phyloP scores from a whole-genome alignment of 1,140 invertebrate genomes.

The Drosophila sturtevanti region DNA sequence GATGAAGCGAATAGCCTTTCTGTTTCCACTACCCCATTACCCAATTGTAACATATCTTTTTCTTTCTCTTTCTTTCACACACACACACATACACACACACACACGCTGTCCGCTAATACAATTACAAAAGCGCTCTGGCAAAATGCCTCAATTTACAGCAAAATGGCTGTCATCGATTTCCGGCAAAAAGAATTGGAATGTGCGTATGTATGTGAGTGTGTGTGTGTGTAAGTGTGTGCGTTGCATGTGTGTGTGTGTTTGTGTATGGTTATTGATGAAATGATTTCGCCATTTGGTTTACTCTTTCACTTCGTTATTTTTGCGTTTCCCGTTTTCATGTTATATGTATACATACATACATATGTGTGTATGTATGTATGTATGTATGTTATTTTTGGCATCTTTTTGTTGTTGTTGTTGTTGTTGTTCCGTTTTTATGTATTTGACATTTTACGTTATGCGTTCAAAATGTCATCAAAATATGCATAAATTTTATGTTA shows the following conservation, averaged over 20 bases:
- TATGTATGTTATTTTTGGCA: no score
- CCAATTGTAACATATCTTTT: not conserved
- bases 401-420: conserved; percentile 10
- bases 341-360: not conserved
- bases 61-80: not conserved
- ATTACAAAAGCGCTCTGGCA: conserved; percentile 67
- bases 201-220: conserved; percentile 24
- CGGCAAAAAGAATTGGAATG: conserved; percentile 34
- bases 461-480: conserved; percentile 72
- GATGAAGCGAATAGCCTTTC: conserved; percentile 32
- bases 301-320: conserved; percentile 49
- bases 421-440: conserved; percentile 72
- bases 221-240: conserved; percentile 16
- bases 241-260: not conserved
- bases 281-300: conserved; percentile 67
- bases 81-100: not conserved
- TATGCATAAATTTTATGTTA: conserved; percentile 59
- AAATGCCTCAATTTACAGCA: conserved; percentile 78
- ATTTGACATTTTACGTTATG: conserved; percentile 74
- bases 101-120: conserved; percentile 40
- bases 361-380: no score
- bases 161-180: conserved; percentile 79
- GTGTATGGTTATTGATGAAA: conserved; percentile 49
- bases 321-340: conserved; percentile 8
- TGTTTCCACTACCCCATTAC: conserved; percentile 1